phyloP scores from a whole-genome alignment of 2,113 vertebrate genomes.

The Dasyornis broadbenti region DNA sequence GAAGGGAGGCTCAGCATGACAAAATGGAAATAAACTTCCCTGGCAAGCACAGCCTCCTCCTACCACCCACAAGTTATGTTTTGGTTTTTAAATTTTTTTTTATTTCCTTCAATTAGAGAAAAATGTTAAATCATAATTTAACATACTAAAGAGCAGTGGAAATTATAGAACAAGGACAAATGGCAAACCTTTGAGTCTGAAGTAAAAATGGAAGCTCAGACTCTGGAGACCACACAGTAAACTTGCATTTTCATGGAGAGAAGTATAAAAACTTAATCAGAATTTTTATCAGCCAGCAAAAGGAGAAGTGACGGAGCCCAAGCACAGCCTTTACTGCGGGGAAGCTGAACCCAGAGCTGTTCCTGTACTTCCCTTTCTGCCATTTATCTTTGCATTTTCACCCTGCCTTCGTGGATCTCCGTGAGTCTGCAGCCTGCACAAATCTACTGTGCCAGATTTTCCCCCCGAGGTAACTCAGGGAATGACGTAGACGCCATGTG shows the following conservation, averaged over 20 bases:
- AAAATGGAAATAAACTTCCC: slow-evolving; percentile 40
- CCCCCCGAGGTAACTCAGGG: background rate
- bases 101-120: background rate
- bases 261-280: background rate
- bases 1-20: background rate
- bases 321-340: background rate
- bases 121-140: background rate
- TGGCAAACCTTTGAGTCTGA: background rate
- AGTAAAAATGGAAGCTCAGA: background rate
- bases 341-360: background rate
- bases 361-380: background rate
- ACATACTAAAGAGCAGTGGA: background rate
- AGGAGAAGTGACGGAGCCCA: background rate
- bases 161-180: background rate
- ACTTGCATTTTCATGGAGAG: background rate
- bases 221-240: background rate
- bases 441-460: background rate
- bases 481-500: background rate
- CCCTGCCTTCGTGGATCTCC: background rate
- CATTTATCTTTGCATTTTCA: background rate
- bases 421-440: background rate
- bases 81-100: rapidly evolving
- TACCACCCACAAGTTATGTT: background rate
- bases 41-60: background rate
- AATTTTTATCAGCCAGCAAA: background rate